Percentiles rank a stretch among this genome's conserved stretches.
phyloP scores from a whole-genome alignment of 1,140 invertebrate genomes.

The Prorops nasuta region DNA sequence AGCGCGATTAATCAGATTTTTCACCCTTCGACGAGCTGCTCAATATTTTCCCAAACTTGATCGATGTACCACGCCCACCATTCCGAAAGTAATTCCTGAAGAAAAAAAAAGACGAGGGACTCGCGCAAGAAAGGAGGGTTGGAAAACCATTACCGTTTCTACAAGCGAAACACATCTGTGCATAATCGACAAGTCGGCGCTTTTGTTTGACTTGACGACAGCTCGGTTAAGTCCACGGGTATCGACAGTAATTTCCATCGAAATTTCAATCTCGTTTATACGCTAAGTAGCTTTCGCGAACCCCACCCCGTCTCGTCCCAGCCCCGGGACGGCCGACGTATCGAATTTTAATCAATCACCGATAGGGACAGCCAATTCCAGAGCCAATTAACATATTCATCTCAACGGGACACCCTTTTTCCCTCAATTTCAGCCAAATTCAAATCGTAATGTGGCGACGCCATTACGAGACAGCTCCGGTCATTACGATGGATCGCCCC shows the following conservation, averaged over 20 bases:
- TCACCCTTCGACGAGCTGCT: no score
- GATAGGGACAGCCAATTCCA: conserved; percentile 48
- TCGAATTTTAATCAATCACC: conserved; percentile 54
- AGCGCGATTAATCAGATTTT: no score
- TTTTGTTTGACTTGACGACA: conserved; percentile 44
- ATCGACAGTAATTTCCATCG: conserved; percentile 44
- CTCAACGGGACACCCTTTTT: conserved; percentile 23
- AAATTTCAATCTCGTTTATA: conserved; percentile 51
- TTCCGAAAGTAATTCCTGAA: no score
- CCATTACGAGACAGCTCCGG: not conserved
- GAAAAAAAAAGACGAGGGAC: no score
- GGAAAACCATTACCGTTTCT: not conserved
- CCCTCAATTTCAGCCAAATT: conserved; percentile 26
- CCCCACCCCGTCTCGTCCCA: not conserved
- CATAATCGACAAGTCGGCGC: conserved; percentile 26
- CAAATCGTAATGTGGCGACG: conserved; percentile 26
- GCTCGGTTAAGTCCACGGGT: conserved; percentile 42
- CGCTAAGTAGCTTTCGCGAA: conserved; percentile 41
- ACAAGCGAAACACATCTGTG: not conserved
- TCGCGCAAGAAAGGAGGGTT: no score
- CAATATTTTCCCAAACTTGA: no score
- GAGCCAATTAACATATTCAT: conserved; percentile 54
- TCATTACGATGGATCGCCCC: conserved; percentile 7
- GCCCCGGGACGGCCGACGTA: conserved; percentile 27
- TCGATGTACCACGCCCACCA: no score